These are phyloP conservation scores for Bovichtus variegatus DNA, from an alignment of 2,797 vertebrate species.

Conservation along the genomic window DNA sequence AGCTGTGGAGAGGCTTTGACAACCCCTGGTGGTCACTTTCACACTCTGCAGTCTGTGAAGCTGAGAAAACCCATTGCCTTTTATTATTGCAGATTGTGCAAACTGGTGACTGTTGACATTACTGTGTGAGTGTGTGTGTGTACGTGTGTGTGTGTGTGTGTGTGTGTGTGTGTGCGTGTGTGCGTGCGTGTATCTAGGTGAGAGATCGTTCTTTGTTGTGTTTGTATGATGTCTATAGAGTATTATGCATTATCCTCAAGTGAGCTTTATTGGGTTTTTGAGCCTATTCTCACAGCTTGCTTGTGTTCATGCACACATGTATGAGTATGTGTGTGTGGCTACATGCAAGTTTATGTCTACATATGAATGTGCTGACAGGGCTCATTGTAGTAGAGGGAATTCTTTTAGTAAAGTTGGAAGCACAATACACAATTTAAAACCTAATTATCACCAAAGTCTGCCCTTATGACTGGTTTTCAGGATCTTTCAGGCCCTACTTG, in stretches of 20 bases:
- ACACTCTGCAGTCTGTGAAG: constrained; percentile 44
- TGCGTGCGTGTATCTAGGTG: not conserved
- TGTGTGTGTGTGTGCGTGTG: not conserved
- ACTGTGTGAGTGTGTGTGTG: not conserved
- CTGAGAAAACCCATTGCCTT: constrained; percentile 23
- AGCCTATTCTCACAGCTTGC: not conserved
- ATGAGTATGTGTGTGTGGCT: not conserved
- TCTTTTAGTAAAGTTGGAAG: not conserved
- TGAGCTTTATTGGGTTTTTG: not conserved
- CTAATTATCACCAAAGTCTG: not conserved
- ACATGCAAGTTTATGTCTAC: not conserved
- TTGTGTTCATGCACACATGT: not conserved
- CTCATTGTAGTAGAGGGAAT: constrained; percentile 1
- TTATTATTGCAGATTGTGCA: constrained; percentile 41
- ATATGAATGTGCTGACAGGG: not conserved
- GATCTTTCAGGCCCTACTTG: not conserved
- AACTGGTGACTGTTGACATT: constrained; percentile 15
- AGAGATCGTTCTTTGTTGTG: not conserved
- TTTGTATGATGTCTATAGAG: not conserved
- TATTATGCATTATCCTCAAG: not conserved
- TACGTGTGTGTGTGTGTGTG: not conserved
- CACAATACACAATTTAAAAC: not conserved
- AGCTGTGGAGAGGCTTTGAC: constrained; percentile 26
- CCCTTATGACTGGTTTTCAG: not conserved
- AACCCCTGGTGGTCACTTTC: constrained; percentile 59